These are phyloP conservation scores for Eudasyphora cyanicolor DNA, from an alignment of 2,888 invertebrate genomes.

Conservation along the genomic window DNA sequence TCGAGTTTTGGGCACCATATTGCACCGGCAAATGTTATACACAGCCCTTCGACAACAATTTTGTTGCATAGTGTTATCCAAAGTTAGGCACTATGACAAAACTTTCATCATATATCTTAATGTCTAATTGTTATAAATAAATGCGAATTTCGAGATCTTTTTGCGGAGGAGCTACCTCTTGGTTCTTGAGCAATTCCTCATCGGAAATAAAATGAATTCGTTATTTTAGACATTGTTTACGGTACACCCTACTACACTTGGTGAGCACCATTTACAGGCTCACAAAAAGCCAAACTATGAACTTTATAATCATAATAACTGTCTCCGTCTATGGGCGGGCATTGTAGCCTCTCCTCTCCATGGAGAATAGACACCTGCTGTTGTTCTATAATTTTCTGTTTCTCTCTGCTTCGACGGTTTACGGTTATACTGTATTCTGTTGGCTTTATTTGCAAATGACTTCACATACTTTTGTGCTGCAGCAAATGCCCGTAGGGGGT, in stretches of 20 bases:
- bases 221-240: no score
- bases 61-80: no score
- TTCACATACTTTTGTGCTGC: neutral
- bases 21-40: no score
- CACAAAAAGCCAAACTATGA: conserved; percentile 3
- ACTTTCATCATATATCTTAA: no score
- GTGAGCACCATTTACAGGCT: neutral
- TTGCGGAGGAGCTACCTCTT: no score
- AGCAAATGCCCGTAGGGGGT: neutral
- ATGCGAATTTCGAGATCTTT: no score
- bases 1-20: no score
- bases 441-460: conserved; percentile 18
- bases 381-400: conserved; percentile 40
- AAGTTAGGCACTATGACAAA: no score
- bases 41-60: no score
- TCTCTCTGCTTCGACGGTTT: neutral
- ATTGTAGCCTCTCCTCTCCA: neutral
- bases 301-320: conserved; percentile 27
- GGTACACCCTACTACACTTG: neutral
- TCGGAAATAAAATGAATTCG: no score
- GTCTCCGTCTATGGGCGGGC: neutral
- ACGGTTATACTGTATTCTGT: neutral
- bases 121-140: no score
- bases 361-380: conserved; percentile 52
- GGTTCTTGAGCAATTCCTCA: no score